Percentiles rank a stretch among this genome's conserved stretches.
Evolutionary conservation across 2,113 vertebrate genomes (phyloP).

Genomic region (Mystacornis crossleyi): DNA sequence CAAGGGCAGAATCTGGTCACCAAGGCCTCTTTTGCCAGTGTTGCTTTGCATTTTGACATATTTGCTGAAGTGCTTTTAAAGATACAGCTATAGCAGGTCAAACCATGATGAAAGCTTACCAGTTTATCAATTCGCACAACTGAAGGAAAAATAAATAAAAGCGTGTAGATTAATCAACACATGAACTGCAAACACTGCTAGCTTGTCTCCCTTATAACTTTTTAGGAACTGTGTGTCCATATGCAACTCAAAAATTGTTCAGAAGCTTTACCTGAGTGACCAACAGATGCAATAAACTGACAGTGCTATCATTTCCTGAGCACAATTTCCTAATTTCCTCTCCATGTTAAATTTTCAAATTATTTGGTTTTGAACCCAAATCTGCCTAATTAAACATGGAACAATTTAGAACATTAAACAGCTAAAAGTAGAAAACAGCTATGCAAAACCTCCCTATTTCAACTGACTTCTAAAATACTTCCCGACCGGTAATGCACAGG

Average conservation of each 20-base stretch:
- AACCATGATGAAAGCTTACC: background rate
- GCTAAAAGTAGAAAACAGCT: background rate
- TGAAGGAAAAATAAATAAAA: background rate
- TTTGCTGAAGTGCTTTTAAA: background rate
- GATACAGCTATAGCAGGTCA: background rate
- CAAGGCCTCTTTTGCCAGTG: background rate
- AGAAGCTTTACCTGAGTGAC: background rate
- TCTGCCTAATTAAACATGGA: background rate
- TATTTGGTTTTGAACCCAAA: background rate
- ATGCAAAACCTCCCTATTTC: background rate
- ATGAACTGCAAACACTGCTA: background rate
- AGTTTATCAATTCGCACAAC: background rate
- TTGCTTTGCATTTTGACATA: background rate
- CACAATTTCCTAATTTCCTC: background rate
- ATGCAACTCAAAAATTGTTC: background rate
- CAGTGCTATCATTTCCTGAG: background rate
- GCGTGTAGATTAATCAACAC: background rate
- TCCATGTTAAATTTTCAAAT: background rate
- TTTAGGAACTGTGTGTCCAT: accelerated
- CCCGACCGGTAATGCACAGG: background rate
- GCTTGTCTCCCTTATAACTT: background rate
- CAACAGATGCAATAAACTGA: background rate
- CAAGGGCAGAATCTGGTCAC: background rate
- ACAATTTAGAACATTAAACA: background rate
- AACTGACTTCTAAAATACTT: background rate